Conservation (phyloP, 2,797 vertebrate genomes). For the Myoxocephalus aenaeus region DNA sequence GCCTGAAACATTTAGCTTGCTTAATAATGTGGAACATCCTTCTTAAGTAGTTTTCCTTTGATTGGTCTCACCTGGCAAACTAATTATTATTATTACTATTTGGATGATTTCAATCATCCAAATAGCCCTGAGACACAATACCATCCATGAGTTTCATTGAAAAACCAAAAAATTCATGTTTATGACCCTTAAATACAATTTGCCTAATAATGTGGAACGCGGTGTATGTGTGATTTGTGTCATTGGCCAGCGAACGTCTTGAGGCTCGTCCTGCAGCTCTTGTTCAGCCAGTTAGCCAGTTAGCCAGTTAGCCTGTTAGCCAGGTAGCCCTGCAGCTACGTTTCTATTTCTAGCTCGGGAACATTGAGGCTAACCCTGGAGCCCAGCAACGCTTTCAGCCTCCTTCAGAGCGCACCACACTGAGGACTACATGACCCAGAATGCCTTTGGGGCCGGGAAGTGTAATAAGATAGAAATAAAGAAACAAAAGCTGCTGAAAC, state of each 20-base stretch:
- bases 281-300: neutral
- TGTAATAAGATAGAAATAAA: slow-evolving; percentile 20
- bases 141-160: no score
- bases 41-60: no score
- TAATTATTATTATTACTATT: no score
- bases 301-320: neutral
- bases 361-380: slow-evolving; percentile 3
- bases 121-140: no score
- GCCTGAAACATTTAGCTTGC: no score
- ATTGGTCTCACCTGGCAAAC: no score
- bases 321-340: slow-evolving; percentile 3
- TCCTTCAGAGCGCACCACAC: slow-evolving; percentile 28
- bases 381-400: slow-evolving; percentile 31
- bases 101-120: no score
- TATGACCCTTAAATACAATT: no score
- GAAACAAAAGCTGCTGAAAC: neutral
- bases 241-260: neutral
- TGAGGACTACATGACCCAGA: slow-evolving; percentile 19
- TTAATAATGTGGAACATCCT: no score
- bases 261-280: slow-evolving; percentile 10
- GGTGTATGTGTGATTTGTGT: neutral
- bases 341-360: slow-evolving; percentile 39
- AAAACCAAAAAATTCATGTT: no score
- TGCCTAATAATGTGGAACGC: no score
- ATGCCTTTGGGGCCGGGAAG: slow-evolving; percentile 2